Base-by-base conservation (phyloP, 2,113 vertebrate genomes). In the Pyxicephalus adspersus region DNA sequence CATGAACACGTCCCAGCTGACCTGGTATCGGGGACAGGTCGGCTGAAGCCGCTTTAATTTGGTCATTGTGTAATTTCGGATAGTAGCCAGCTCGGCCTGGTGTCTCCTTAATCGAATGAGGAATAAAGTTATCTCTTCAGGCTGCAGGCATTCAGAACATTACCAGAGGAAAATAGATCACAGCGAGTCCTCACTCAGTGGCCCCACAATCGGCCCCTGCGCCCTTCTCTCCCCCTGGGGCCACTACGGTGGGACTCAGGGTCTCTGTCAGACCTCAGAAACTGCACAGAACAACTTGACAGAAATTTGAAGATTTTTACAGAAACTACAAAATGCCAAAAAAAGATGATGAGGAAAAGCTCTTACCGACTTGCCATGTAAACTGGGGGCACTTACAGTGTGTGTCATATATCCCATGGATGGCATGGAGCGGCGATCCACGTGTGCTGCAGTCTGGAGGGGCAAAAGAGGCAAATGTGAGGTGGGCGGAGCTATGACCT, bases 341-440 rank as follows among this genome's bases (percentile, higher is more conserved):
- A 80, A 29, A 84, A 80, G 65, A 1, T 3, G 81, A 74, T 51
- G 57, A 51, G 16, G 22, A 78, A 83, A 74, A 85, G 67, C 20
- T 82, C 95, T 86, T 94, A 99, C 98, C 94, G 98, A 98, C 92
- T 98, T 98, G 34, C 97, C 97, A 2, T 99, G 97, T 84, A 99
- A 86, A 89, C 97, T 99, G 79, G 98, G 98, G 18, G 97, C 97
- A 2, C 98, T 99, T 90, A 99, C 98, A 0, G 98, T 99, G 86
- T 99, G 98, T 0, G 97, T 99, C 95, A 99, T 98, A 89, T 99
- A 99, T 83, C 98, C 96, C 95, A 98, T 95, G 67, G 95, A 85
- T 77, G 97, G 97, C 93, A 98, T 95, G 64, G 97, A 97, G 85
- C 95, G 91, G 7, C 96, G 95, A 83, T 97, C 96, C 38, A 94